These are phyloP conservation scores for Casuarius casuarius DNA, from an alignment of 2,113 vertebrate species.

Conservation along the genomic window DNA sequence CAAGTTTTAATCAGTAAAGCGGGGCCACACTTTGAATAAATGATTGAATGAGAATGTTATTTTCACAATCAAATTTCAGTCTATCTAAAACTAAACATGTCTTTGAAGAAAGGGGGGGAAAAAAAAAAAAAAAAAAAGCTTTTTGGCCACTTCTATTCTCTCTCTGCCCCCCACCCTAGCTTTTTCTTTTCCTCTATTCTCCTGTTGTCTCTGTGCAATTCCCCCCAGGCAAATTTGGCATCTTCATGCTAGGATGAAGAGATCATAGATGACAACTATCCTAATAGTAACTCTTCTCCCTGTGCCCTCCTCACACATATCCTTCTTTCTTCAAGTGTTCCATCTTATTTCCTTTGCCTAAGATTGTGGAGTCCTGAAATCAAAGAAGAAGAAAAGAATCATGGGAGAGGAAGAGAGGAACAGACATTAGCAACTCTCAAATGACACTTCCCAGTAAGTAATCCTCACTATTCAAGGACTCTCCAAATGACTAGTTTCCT, in stretches of 20 bases:
- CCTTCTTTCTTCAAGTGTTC: not conserved
- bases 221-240: not conserved
- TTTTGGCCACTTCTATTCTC: not conserved
- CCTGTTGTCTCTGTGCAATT: not conserved
- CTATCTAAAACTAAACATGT: not conserved
- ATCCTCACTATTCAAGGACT: not conserved
- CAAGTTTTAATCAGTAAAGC: not conserved
- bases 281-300: not conserved
- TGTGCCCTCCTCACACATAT: not conserved
- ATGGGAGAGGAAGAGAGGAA: not conserved
- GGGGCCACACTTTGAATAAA: not conserved
- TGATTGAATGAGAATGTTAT: not conserved
- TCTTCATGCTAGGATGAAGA: not conserved
- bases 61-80: not conserved
- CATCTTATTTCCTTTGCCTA: not conserved
- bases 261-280: not conserved
- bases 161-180: not conserved
- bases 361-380: not conserved
- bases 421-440: not conserved
- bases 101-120: not conserved
- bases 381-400: not conserved
- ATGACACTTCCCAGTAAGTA: not conserved
- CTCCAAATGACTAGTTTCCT: not conserved
- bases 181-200: not conserved
- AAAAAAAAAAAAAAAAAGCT: accelerated